Evolutionary conservation across 2,113 vertebrate genomes (phyloP).

Genomic region (Saguinus imperator): DNA sequence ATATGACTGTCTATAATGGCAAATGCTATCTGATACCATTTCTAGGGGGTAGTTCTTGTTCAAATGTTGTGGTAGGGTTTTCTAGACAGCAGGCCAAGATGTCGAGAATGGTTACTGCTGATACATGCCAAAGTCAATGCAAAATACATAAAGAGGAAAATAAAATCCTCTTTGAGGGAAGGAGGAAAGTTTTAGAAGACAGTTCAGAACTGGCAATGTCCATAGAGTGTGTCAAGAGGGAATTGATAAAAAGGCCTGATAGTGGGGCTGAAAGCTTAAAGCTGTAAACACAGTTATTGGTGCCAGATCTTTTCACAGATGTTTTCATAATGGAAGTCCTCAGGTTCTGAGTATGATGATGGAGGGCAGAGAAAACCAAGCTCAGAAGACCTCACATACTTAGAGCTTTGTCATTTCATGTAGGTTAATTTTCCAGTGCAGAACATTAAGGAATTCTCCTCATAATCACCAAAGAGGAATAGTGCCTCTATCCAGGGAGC

Average conservation of each 20-base stretch:
- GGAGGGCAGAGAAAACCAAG: background rate
- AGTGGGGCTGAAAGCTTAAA: background rate
- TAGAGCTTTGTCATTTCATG: background rate
- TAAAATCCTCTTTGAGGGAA: background rate
- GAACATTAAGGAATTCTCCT: background rate
- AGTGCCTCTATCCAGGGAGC: background rate
- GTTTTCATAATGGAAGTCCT: background rate
- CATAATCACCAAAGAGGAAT: background rate
- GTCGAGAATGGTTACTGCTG: slow-evolving; percentile 57
- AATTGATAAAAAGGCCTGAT: background rate
- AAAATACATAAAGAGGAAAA: slow-evolving; percentile 3
- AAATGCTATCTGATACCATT: slow-evolving; percentile 53
- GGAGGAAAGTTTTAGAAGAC: background rate
- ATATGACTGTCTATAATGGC: slow-evolving; percentile 36
- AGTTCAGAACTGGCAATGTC: background rate
- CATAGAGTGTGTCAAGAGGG: background rate
- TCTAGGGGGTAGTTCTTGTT: slow-evolving; percentile 46
- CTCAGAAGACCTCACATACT: background rate
- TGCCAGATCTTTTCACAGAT: background rate
- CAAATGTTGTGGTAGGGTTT: slow-evolving; percentile 45
- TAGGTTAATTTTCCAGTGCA: background rate
- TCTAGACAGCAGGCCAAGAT: slow-evolving; percentile 26
- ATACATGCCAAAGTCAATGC: background rate
- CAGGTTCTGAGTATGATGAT: background rate
- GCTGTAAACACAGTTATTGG: too few relatives aligned